These are phyloP conservation scores for Amphiprion ocellaris DNA, from an alignment of 2,113 vertebrate species.

Conservation along the genomic window DNA sequence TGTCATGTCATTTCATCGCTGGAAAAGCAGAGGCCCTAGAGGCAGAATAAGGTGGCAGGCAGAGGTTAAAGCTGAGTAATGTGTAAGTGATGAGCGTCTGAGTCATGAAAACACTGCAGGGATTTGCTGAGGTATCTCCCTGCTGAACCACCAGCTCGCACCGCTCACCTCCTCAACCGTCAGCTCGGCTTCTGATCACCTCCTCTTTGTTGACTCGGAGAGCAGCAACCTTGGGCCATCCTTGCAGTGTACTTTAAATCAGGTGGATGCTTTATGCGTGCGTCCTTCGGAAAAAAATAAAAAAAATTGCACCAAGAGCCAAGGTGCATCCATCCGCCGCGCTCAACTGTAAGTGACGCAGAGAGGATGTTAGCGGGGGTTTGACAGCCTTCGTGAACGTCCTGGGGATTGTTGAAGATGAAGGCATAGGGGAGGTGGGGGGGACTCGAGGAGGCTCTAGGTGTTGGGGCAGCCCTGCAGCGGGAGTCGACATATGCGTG, in stretches of 20 bases:
- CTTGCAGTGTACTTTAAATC: constrained; percentile 23
- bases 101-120: constrained; percentile 55
- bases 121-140: constrained; percentile 32
- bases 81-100: constrained; percentile 49
- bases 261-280: constrained; percentile 8
- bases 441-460: constrained; percentile 20
- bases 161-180: constrained; percentile 26
- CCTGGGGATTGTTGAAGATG: constrained; percentile 16
- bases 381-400: constrained; percentile 40
- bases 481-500: constrained; percentile 25
- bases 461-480: constrained; percentile 31
- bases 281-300: neutral
- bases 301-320: constrained; percentile 7
- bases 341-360: constrained; percentile 25
- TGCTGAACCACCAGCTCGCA: constrained; percentile 20
- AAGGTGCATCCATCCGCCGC: neutral
- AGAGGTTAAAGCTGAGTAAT: constrained; percentile 67
- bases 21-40: constrained; percentile 16
- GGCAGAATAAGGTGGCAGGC: constrained; percentile 14
- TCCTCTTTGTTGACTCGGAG: constrained; percentile 24
- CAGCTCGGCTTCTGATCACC: constrained; percentile 42
- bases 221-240: constrained; percentile 46
- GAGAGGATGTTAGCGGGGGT: constrained; percentile 29
- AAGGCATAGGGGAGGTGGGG: no score
- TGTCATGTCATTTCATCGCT: constrained; percentile 54